Evolutionary conservation across 2,888 invertebrate genomes (phyloP).

Genomic region (Cylindroiulus punctatus): DNA sequence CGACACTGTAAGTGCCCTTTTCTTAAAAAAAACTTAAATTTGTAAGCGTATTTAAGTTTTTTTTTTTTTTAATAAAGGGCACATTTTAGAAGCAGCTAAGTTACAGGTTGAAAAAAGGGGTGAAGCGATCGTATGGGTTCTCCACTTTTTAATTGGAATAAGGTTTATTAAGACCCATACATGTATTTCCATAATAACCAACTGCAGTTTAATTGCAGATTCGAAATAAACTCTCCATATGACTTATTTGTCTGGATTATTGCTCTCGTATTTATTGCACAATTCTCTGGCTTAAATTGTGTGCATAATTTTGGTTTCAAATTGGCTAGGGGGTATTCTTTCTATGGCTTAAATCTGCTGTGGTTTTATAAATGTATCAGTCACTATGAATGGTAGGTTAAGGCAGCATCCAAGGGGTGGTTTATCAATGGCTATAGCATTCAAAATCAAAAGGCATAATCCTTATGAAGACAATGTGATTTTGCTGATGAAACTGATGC

Average conservation of each 20-base stretch:
- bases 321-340: neutral
- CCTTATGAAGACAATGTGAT: neutral
- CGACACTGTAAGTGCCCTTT: neutral
- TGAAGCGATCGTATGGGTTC: no score
- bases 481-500: neutral
- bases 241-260: neutral
- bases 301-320: slow-evolving; percentile 2
- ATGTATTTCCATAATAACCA: neutral
- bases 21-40: no score
- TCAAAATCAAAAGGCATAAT: neutral
- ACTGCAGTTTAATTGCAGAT: neutral
- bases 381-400: neutral
- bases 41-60: no score
- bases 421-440: neutral
- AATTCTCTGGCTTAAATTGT: neutral
- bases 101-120: neutral
- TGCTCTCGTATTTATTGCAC: neutral
- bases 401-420: neutral
- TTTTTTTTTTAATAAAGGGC: no score
- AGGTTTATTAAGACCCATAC: neutral
- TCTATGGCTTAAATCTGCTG: neutral
- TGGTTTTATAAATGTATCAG: neutral
- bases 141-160: no score
- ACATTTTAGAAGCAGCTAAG: neutral
- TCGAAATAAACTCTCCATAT: neutral